Percentiles rank a stretch among this genome's conserved stretches.
These are phyloP conservation scores for Epicampocera succincta DNA, from an alignment of 2,888 invertebrate genomes.

Conservation along the genomic window DNA sequence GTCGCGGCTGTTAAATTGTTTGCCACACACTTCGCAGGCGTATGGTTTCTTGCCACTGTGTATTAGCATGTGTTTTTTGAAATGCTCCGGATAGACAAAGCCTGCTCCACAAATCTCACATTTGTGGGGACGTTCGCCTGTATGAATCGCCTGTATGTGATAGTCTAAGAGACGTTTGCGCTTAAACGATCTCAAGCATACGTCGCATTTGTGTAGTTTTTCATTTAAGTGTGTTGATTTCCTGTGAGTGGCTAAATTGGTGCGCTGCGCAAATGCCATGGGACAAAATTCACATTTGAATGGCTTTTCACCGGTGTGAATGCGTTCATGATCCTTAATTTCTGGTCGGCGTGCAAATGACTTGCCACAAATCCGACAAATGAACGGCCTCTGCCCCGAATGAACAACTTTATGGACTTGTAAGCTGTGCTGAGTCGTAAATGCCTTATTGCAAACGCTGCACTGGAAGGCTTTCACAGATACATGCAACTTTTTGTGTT, in stretches of 20 bases:
- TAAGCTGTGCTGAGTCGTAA: conserved; percentile 89
- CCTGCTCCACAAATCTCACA: conserved; percentile 89
- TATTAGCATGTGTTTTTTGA: conserved; percentile 88
- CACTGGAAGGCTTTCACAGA: conserved; percentile 83
- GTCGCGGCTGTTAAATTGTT: conserved; percentile 91
- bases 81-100: conserved; percentile 92
- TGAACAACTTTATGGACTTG: conserved; percentile 91
- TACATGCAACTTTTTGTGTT: conserved; percentile 89
- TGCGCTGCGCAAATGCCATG: conserved; percentile 90
- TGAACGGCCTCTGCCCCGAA: conserved; percentile 87
- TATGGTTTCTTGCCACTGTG: conserved; percentile 91
- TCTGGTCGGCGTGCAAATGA: conserved; percentile 89
- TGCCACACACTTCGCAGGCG: conserved; percentile 90
- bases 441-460: conserved; percentile 84
- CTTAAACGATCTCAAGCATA: conserved; percentile 89
- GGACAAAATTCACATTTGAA: conserved; percentile 90
- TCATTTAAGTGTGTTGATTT: conserved; percentile 90
- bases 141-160: conserved; percentile 91
- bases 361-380: conserved; percentile 87
- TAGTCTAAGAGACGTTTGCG: conserved; percentile 87
- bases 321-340: conserved; percentile 90
- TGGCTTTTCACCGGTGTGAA: conserved; percentile 90
- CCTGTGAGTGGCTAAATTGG: conserved; percentile 90
- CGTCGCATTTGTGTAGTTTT: conserved; percentile 85
- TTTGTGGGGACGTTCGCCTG: conserved; percentile 89